Evolutionary conservation across 92 coral and sea anemone species (phyloP), one percentile per base, ranked within the genome.

Genomic region (Desmophyllum pertusum): DNA sequence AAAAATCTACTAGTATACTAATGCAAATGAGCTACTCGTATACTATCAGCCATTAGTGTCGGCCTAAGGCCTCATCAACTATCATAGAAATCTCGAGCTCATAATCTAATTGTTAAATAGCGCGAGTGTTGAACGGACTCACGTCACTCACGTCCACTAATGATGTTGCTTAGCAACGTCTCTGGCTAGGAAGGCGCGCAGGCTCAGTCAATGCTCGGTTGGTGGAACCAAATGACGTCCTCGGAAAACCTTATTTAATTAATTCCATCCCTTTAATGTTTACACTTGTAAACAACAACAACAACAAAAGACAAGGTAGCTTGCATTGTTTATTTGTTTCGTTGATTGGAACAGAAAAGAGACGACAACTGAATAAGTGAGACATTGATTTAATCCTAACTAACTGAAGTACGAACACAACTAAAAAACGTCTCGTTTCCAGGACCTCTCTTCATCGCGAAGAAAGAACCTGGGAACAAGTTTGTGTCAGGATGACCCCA

Each of bases 371-470:
- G 9, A 33, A 17, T 5, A 6, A 67, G 45, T 9, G 42, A 67
- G 73, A 67, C 71, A 78, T 40, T 78, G 39, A 62, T 43, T 43
- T 63, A 38, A 62, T 62, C 29, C 59, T 63, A 64, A 41, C 38
- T 40, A 35, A 41, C 42, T 67, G 29, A 23, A 41, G 39, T 43
- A 78, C 50, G 9, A 21, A 41, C 52, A 39, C 64, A 74, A 74
- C 33, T 74, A 17, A 40, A 77, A 40, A 62, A n/a, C 35, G 35
- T 76, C 15, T 25, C 15, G 67, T 29, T 10, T 14, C 2, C 6
- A 62, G 31, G 36, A 62, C 6, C 35, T 10, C 17, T 48, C 53
- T 13, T 48, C 53, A 48, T 21, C 53, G 67, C 4, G 25, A 29
- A 5, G 67, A 31, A 33, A 17, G 10, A 65, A 0, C 9, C 70